Conservation (phyloP, 37 sponge, comb jelly and placozoan genomes). For the Haliclona indistincta region DNA sequence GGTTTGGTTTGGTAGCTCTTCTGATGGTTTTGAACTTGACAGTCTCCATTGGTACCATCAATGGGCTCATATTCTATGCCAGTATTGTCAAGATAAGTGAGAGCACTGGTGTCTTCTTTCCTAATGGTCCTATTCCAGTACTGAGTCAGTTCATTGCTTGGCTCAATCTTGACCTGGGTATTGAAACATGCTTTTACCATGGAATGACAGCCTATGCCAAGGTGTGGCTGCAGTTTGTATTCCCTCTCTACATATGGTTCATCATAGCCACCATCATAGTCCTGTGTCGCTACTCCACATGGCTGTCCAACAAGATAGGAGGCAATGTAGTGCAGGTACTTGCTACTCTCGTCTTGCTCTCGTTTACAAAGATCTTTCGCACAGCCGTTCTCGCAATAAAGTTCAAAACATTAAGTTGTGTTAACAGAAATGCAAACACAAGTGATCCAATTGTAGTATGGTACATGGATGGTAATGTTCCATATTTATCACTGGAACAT, state of each 20-base stretch:
- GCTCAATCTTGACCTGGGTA: conserved; percentile 49
- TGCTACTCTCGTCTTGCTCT: conserved; percentile 40
- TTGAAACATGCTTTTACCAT: conserved; percentile 37
- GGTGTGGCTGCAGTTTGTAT: conserved; percentile 48
- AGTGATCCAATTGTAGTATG: too few species aligned
- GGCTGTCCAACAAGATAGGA: conserved; percentile 7
- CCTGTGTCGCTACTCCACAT: conserved; percentile 7
- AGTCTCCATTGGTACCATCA: conserved; percentile 7
- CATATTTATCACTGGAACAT: too few species aligned
- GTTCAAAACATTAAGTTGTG: too few species aligned
- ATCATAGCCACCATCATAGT: conserved; percentile 18
- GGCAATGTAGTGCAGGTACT: conserved; percentile 33
- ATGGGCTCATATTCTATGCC: conserved; percentile 6
- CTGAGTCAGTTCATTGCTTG: conserved; percentile 30
- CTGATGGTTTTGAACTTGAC: not conserved
- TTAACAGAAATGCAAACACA: too few species aligned
- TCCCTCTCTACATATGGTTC: conserved; percentile 37
- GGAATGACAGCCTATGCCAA: conserved; percentile 37
- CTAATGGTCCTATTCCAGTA: too few species aligned
- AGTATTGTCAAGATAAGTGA: conserved; percentile 11
- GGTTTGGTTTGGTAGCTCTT: not conserved
- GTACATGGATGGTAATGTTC: too few species aligned
- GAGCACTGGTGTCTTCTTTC: not conserved
- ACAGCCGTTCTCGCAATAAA: too few species aligned
- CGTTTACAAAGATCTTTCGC: conserved; percentile 29